A percentile compares a stretch with the other conserved stretches of the same genome.
Conservation (phyloP, 35 echinoderm and acorn worm species). For the Diadema setosum region DNA sequence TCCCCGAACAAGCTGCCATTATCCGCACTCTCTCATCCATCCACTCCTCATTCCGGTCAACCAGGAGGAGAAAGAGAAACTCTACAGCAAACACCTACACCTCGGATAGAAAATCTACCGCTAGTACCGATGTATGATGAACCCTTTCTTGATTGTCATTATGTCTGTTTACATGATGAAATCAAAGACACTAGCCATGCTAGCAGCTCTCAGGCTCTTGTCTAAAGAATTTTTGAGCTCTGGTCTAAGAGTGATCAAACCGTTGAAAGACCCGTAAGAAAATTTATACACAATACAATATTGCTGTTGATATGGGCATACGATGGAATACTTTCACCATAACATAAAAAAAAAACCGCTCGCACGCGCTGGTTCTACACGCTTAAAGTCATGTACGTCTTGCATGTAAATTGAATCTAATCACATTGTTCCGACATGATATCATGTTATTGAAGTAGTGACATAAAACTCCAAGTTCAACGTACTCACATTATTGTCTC, state of each 20-base stretch:
- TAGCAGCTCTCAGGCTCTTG: too few species aligned
- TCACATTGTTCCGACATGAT: too few species aligned
- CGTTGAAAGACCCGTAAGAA: neutral
- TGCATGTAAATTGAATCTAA: too few species aligned
- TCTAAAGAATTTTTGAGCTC: neutral
- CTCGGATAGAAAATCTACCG: neutral
- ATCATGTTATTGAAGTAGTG: too few species aligned
- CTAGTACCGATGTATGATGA: neutral
- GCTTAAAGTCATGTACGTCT: too few species aligned
- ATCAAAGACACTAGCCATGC: too few species aligned
- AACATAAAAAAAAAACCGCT: too few species aligned
- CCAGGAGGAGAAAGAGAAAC: conserved; percentile 3
- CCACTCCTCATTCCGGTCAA: conserved; percentile 13
- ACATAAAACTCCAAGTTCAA: too few species aligned
- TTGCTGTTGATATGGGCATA: too few species aligned
- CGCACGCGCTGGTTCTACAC: too few species aligned
- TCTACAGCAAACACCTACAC: neutral
- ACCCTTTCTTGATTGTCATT: neutral
- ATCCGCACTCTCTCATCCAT: conserved; percentile 42
- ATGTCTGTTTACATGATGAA: neutral
- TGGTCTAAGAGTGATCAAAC: neutral
- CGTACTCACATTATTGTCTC: too few species aligned
- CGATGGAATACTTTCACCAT: too few species aligned
- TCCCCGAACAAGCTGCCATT: conserved; percentile 59
- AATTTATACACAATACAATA: neutral